Evolutionary conservation across 1,140 invertebrate genomes (phyloP), one percentile per base, ranked within the genome.

Genomic region (Sycobia sp.): DNA sequence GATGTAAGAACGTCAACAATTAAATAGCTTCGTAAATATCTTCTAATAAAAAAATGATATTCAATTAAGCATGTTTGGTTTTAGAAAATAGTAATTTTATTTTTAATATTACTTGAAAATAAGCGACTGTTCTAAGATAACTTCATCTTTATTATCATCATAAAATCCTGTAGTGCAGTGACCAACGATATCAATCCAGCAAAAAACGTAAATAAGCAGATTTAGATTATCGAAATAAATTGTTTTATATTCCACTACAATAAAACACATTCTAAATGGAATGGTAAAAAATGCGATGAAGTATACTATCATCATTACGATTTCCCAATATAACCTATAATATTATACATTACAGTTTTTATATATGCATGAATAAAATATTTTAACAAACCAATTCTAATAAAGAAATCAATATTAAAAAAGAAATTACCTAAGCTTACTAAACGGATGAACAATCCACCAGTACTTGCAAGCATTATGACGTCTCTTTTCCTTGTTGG

Each of bases 381-480:
- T 16, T 3, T 29, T 8, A 3, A n/a, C 14, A 49, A n/a, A 36
- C 7, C 4, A 39, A 39, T n/a, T 27, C 32, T 1, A 38, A 39
- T 13, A 43, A 46, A 20, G 27, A 39, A 39, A 34, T 38, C 5
- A 43, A 2, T 16, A 27, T 1, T 2, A 36, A 2, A 32, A 36
- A 22, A 16, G 3, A 43, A 46, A 9, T 51, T 62, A 78, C 79
- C 73, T 77, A 25, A 66, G 20, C 34, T 66, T 62, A 47, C 78
- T 79, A 22, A 78, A 78, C 5, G 79, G 78, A 68, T 81, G 79
- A 65, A 80, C 66, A 46, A 79, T 73, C 75, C 76, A 79, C 62
- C 55, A 72, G 51, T 73, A 47, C 25, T 65, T 59, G 5, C 56
- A 23, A 11, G 25, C 38, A n/a, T 16, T 25, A 13, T 77, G 76